phyloP scores from a whole-genome alignment of 2,113 vertebrate species.

The Erythrolamprus reginae region DNA sequence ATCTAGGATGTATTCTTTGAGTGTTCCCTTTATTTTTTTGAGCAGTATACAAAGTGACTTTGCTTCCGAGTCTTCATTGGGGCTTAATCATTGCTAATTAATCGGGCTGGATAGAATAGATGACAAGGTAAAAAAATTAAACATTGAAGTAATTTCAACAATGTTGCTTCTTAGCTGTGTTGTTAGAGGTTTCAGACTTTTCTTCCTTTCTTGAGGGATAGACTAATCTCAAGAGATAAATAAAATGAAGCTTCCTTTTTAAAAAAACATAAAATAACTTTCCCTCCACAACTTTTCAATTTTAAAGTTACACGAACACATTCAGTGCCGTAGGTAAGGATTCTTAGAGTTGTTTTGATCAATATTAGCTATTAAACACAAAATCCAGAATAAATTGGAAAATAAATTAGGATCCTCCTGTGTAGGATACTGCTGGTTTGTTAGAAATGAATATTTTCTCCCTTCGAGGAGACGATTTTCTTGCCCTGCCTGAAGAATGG shows the following conservation, averaged over 20 bases:
- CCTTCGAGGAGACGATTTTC: neutral
- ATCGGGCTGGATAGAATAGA: too few species aligned
- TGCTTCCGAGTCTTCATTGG: too few species aligned
- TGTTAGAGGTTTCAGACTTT: neutral
- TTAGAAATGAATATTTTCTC: neutral
- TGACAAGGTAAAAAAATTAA: neutral
- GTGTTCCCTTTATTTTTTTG: too few species aligned
- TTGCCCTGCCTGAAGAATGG: neutral
- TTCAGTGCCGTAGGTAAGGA: neutral
- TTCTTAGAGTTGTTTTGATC: neutral
- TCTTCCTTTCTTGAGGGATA: neutral
- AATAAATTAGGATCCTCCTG: neutral
- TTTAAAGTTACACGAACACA: neutral
- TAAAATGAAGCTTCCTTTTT: neutral
- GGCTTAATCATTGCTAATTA: too few species aligned
- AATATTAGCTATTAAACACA: neutral
- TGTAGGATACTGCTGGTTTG: neutral
- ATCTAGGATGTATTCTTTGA: too few species aligned
- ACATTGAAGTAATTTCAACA: neutral
- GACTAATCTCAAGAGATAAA: neutral
- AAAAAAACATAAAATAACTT: neutral
- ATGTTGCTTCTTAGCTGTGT: neutral
- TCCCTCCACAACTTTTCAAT: neutral
- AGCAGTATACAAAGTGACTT: too few species aligned
- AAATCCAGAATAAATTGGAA: neutral